A percentile compares a stretch with the other conserved stretches of the same genome.
Evolutionary conservation across 2,113 vertebrate species (phyloP).

Genomic region (Megalops atlanticus): DNA sequence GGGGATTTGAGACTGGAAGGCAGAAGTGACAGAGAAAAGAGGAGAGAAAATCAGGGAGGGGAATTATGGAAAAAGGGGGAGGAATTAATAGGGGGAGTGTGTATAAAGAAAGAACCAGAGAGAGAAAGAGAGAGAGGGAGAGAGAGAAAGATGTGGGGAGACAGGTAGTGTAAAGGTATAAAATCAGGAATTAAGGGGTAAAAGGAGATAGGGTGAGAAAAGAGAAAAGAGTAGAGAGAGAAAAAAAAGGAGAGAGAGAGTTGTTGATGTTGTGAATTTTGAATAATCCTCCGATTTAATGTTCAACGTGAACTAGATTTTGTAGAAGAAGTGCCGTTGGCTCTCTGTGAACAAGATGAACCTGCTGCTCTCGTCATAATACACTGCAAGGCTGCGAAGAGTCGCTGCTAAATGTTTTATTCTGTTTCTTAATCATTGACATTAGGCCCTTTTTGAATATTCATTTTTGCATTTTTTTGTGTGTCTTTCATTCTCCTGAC

Average conservation of each 20-base stretch:
- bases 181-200: too few species aligned
- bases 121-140: conserved; percentile 12
- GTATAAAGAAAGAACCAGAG: conserved; percentile 21
- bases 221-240: neutral
- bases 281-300: conserved; percentile 48
- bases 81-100: neutral
- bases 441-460: conserved; percentile 47
- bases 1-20: neutral
- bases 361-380: conserved; percentile 36
- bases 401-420: conserved; percentile 50
- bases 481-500: neutral
- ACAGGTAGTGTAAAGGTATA: too few species aligned
- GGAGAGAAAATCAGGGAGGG: conserved; percentile 2
- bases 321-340: conserved; percentile 34
- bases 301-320: conserved; percentile 48
- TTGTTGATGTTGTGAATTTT: conserved; percentile 41
- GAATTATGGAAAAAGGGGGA: neutral
- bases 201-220: neutral
- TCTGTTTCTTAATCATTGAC: conserved; percentile 31
- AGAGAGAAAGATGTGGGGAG: neutral
- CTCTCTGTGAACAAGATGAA: conserved; percentile 34
- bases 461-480: conserved; percentile 29
- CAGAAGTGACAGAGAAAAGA: neutral
- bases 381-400: conserved; percentile 29
- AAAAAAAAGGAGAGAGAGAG: neutral